Conservation (phyloP, 2,113 vertebrate genomes). For the Chloropsis cyanopogon region DNA sequence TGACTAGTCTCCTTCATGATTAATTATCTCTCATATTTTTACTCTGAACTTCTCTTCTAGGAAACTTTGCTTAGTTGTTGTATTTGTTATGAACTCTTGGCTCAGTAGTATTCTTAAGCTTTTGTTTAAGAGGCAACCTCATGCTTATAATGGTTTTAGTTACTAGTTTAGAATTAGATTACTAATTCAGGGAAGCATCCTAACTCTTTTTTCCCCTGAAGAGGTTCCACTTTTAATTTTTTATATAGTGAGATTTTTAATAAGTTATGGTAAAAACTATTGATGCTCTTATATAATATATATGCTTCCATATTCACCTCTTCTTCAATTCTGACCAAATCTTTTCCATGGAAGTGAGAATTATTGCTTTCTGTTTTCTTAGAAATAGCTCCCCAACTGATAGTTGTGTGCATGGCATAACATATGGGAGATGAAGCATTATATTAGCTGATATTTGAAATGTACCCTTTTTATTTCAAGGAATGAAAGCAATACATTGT, state of each 20-base stretch:
- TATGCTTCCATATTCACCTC: not conserved
- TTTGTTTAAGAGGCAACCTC: not conserved
- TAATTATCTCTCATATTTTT: not conserved
- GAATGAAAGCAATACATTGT: not conserved
- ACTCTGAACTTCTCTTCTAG: not conserved
- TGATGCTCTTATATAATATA: not conserved
- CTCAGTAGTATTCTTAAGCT: not conserved
- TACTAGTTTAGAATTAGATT: not conserved
- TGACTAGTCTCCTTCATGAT: not conserved
- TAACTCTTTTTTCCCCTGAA: not conserved
- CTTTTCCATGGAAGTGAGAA: not conserved
- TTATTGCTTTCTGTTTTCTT: not conserved
- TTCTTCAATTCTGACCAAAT: not conserved
- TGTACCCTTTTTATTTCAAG: not conserved
- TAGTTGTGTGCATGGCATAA: not conserved
- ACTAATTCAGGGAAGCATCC: not conserved
- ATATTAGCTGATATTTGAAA: not conserved
- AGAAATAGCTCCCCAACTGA: not conserved
- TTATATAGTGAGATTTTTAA: not conserved
- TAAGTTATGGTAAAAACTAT: not conserved
- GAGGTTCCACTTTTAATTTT: not conserved
- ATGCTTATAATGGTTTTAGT: not conserved
- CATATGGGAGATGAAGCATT: not conserved
- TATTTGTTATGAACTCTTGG: not conserved
- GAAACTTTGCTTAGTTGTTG: not conserved